A percentile compares a stretch with the other conserved stretches of the same genome.
These are phyloP conservation scores for Polietes domitor DNA, from an alignment of 2,888 invertebrate species.

Conservation along the genomic window DNA sequence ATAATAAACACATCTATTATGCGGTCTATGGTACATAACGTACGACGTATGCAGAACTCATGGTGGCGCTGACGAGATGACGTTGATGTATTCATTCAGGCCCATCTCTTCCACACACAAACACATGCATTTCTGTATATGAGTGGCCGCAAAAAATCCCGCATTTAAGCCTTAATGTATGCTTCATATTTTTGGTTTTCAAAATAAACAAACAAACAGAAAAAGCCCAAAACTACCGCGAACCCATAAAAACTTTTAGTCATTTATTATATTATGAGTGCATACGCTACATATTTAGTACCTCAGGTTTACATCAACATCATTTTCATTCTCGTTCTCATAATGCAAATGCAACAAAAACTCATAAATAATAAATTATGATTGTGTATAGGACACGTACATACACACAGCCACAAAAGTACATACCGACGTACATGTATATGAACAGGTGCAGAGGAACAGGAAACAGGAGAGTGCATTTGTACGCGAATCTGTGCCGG, in stretches of 20 bases:
- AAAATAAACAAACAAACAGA: not conserved
- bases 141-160: conserved; percentile 13
- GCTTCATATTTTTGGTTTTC: not conserved
- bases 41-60: not conserved
- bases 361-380: conserved; percentile 71
- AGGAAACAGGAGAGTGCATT: not conserved
- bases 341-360: conserved; percentile 68
- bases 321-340: conserved; percentile 66
- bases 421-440: not conserved
- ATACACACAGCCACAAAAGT: not conserved
- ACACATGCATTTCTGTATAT: not conserved
- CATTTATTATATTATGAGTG: conserved; percentile 40
- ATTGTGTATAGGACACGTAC: conserved; percentile 16
- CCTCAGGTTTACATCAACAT: conserved; percentile 61
- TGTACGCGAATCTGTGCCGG: conserved; percentile 2
- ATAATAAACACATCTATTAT: conserved; percentile 61
- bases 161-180: conserved; percentile 44
- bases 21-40: conserved; percentile 21
- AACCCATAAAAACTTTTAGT: conserved; percentile 38
- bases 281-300: conserved; percentile 22
- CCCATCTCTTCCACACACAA: not conserved
- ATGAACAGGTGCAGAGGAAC: not conserved
- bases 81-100: conserved; percentile 25
- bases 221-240: not conserved
- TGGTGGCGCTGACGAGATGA: not conserved